Evolutionary conservation across 1,140 invertebrate species (phyloP).

Genomic region (Drosophila gunungcola): DNA sequence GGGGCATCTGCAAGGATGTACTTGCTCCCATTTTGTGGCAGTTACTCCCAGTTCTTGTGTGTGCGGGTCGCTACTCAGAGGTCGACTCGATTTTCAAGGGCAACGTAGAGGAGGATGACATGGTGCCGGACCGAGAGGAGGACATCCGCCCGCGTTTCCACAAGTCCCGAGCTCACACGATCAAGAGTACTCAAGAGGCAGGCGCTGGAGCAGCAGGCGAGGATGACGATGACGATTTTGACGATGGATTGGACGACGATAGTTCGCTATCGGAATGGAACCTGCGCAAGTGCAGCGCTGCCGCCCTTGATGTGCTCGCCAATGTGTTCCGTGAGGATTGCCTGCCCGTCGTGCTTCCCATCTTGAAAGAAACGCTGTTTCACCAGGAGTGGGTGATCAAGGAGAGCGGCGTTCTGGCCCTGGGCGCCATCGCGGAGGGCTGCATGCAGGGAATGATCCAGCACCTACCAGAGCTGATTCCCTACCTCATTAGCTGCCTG

Average conservation of each 20-base stretch:
- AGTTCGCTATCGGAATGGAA: slow-evolving; percentile 98
- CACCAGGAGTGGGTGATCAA: slow-evolving; percentile 98
- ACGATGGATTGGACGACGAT: slow-evolving; percentile 94
- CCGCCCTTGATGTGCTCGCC: slow-evolving; percentile 97
- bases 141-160: slow-evolving; percentile 99
- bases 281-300: slow-evolving; percentile 98
- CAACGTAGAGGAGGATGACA: slow-evolving; percentile 96
- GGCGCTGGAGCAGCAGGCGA: no score
- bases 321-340: slow-evolving; percentile 98
- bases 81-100: slow-evolving; percentile 98
- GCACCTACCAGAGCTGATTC: slow-evolving; percentile 97
- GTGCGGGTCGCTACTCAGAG: slow-evolving; percentile 99
- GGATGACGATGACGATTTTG: slow-evolving; percentile 91
- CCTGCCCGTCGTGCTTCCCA: slow-evolving; percentile 96
- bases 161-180: slow-evolving; percentile 93
- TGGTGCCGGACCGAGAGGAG: slow-evolving; percentile 98
- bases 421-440: slow-evolving; percentile 99
- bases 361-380: slow-evolving; percentile 98
- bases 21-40: slow-evolving; percentile 92
- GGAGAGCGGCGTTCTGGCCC: slow-evolving; percentile 97
- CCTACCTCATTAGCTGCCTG: slow-evolving; percentile 96
- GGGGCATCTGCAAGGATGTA: slow-evolving; percentile 97
- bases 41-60: slow-evolving; percentile 96
- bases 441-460: slow-evolving; percentile 99
- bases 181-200: slow-evolving; percentile 83